Percentiles rank a stretch among this genome's conserved stretches.
Evolutionary conservation across 2,113 vertebrate species (phyloP).

Genomic region (Ciconia boyciana): DNA sequence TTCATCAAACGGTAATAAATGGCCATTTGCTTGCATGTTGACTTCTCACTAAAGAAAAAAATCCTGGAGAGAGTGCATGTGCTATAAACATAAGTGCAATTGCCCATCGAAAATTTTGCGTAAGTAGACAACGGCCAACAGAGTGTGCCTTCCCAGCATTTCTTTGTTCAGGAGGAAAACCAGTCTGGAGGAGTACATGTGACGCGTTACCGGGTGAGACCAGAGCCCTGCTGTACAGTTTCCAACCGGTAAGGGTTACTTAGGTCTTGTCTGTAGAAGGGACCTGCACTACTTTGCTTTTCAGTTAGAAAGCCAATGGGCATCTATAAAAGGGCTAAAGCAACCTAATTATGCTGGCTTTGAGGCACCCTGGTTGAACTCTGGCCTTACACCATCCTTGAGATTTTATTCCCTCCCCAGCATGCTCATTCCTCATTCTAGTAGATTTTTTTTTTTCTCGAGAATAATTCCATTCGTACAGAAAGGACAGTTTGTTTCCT

Average conservation of each 20-base stretch:
- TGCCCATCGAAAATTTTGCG: background rate
- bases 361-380: background rate
- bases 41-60: background rate
- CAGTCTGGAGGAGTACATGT: background rate
- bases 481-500: background rate
- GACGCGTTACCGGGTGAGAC: background rate
- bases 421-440: background rate
- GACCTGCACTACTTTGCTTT: background rate
- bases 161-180: background rate
- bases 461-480: background rate
- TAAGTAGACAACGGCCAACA: background rate
- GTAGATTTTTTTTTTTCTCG: background rate
- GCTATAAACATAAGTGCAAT: background rate
- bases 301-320: background rate
- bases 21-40: background rate
- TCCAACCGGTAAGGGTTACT: background rate
- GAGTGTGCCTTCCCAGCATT: background rate
- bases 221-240: background rate
- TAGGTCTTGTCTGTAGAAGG: background rate
- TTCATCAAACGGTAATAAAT: background rate
- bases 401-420: background rate
- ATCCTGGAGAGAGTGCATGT: too few species aligned
- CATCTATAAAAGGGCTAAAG: background rate
- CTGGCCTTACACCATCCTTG: background rate
- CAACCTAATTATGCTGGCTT: background rate